phyloP scores from a whole-genome alignment of 2,888 invertebrate species.

The Agrochola lota region DNA sequence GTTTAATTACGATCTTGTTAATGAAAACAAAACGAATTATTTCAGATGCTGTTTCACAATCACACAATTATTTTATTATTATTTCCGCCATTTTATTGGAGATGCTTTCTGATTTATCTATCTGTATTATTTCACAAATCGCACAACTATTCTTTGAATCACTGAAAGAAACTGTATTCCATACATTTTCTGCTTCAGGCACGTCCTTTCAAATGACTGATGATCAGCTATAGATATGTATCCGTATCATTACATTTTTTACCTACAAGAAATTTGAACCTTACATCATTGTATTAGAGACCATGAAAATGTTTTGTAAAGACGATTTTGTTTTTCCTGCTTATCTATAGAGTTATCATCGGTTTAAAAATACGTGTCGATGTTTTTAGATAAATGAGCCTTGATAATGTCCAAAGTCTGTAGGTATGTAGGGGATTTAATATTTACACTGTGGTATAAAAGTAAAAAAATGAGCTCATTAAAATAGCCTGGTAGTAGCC shows the following conservation, averaged over 20 bases:
- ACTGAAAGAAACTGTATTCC: conserved; percentile 41
- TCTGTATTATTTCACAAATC: conserved; percentile 21
- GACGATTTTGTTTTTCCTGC: conserved; percentile 29
- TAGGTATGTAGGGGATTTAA: neutral
- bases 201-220: conserved; percentile 47
- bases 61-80: conserved; percentile 59
- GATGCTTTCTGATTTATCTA: conserved; percentile 10
- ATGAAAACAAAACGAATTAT: conserved; percentile 60
- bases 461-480: neutral
- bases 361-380: conserved; percentile 38
- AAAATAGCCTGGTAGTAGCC: neutral
- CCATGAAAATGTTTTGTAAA: neutral
- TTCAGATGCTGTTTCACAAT: conserved; percentile 21
- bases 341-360: conserved; percentile 47
- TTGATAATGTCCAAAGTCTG: conserved; percentile 31
- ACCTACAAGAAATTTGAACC: conserved; percentile 4
- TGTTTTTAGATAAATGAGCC: conserved; percentile 45
- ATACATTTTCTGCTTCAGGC: conserved; percentile 6
- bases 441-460: neutral
- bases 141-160: conserved; percentile 40
- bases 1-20: conserved; percentile 57
- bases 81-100: conserved; percentile 26
- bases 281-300: conserved; percentile 19
- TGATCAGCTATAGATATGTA: conserved; percentile 33
- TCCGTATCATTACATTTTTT: neutral